Evolutionary conservation across 2,113 vertebrate species (phyloP), one percentile per base, ranked within the genome.

Genomic region (Lucifuga dentata): DNA sequence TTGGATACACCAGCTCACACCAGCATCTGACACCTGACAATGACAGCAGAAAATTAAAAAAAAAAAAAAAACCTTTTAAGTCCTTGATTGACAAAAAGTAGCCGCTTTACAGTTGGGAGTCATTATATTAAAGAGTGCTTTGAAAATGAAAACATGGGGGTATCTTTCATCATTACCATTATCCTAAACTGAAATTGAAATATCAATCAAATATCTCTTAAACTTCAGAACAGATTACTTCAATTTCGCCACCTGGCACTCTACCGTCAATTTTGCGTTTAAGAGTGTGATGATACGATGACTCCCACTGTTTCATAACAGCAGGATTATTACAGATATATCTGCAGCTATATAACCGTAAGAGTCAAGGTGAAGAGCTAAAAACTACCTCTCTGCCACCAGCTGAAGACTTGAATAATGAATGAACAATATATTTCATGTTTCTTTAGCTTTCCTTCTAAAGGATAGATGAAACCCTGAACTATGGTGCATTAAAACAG

Each of bases 211-310:
- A 51, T 20, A 3, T 5, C 20, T 50, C 38, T 51, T 13, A 12
- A 59, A 69, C 56, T 10, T 11, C 29, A 32, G 24, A 12, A 51
- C 11, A 36, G 17, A 3, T 20, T 16, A 49, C 33, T 48, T 43
- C 32, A 59, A 50, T 39, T 1, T 11, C 56, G 36, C 20, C 48
- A 65, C 46, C 20, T 12, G n/a, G 35, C 69, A 62, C 51, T 78
- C 59, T 24, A 67, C 8, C 68, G 63, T 40, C 17, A 50, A 17
- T 59, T 55, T 50, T 64, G 52, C 55, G 20, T n/a, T n/a, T n/a
- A n/a, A n/a, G n/a, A n/a, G n/a, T n/a, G 64, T 55, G 32, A 23
- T 19, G 29, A n/a, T 23, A 4, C 11, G 8, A 5, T 52, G 78
- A 67, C 23, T 76, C 68, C 63, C 6, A 6, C 5, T 39, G 38